A percentile compares a stretch with the other conserved stretches of the same genome.
phyloP scores from a whole-genome alignment of 1,140 invertebrate genomes.

The Atta colombica region DNA sequence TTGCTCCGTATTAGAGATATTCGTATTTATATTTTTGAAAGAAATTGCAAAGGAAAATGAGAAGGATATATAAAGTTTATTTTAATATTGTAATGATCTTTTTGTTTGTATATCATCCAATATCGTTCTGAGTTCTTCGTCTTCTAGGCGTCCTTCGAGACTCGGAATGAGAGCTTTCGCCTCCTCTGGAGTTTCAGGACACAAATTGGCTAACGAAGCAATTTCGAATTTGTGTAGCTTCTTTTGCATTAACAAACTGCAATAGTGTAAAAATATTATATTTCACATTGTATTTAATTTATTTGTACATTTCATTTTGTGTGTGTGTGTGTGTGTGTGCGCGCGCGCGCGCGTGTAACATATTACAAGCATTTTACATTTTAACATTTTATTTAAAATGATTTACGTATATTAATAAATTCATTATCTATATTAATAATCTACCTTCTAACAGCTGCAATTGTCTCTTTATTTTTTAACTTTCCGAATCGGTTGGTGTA shows the following conservation, averaged over 20 bases:
- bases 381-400: not conserved
- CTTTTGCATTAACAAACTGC: slow-evolving; percentile 96
- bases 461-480: slow-evolving; percentile 99
- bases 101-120: slow-evolving; percentile 99
- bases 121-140: slow-evolving; percentile 97
- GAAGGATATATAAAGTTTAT: slow-evolving; percentile 9
- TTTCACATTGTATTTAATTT: not conserved
- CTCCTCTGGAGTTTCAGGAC: slow-evolving; percentile 99
- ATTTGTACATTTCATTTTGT: not conserved
- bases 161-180: slow-evolving; percentile 98
- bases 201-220: slow-evolving; percentile 98
- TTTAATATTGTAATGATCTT: slow-evolving; percentile 97
- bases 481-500: slow-evolving; percentile 98
- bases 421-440: not conserved
- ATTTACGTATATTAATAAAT: not conserved
- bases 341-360: not conserved
- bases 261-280: slow-evolving; percentile 78
- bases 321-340: no score
- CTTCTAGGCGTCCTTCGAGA: slow-evolving; percentile 97
- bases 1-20: not conserved
- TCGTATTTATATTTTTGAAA: slow-evolving; percentile 1
- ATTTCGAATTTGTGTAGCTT: slow-evolving; percentile 99
- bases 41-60: not conserved
- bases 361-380: not conserved
- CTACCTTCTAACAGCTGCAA: slow-evolving; percentile 96